phyloP scores from a whole-genome alignment of 2,113 vertebrate species.

The Oncorhynchus masou region DNA sequence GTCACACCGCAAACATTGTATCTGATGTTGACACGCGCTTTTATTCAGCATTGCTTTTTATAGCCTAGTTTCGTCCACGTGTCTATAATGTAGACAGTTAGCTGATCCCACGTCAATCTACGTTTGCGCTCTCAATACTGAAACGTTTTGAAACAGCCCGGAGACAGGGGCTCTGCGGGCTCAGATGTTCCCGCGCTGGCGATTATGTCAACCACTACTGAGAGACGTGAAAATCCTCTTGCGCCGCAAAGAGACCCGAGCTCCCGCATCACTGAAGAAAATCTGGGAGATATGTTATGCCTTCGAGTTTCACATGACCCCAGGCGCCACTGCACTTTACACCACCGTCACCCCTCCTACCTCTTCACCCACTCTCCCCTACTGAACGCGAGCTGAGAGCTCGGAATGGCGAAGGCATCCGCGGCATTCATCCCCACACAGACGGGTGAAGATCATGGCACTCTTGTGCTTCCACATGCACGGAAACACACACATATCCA shows the following conservation, averaged over 20 bases:
- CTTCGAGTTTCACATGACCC: conserved; percentile 2
- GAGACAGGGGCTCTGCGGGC: background rate
- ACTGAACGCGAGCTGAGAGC: conserved; percentile 36
- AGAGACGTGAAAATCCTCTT: conserved; percentile 50
- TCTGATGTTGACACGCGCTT: conserved; percentile 42
- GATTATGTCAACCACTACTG: conserved; percentile 30
- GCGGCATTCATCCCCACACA: background rate
- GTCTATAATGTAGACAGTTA: conserved; percentile 23
- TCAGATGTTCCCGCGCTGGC: conserved; percentile 18
- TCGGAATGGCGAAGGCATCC: conserved; percentile 15
- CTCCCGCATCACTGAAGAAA: conserved; percentile 57
- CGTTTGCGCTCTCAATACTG: conserved; percentile 14
- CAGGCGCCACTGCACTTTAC: background rate
- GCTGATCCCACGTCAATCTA: conserved; percentile 27
- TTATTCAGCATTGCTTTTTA: conserved; percentile 46
- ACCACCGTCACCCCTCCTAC: too few species aligned
- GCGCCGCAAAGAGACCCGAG: conserved; percentile 27
- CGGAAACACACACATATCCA: background rate
- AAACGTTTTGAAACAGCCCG: conserved; percentile 3
- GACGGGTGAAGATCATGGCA: background rate
- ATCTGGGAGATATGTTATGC: conserved; percentile 51
- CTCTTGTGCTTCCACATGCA: background rate
- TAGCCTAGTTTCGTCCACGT: conserved; percentile 33
- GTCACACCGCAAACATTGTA: too few species aligned
- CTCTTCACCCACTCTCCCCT: conserved; percentile 14